phyloP scores from a whole-genome alignment of 1,140 invertebrate species.

The Lucilia sericata region DNA sequence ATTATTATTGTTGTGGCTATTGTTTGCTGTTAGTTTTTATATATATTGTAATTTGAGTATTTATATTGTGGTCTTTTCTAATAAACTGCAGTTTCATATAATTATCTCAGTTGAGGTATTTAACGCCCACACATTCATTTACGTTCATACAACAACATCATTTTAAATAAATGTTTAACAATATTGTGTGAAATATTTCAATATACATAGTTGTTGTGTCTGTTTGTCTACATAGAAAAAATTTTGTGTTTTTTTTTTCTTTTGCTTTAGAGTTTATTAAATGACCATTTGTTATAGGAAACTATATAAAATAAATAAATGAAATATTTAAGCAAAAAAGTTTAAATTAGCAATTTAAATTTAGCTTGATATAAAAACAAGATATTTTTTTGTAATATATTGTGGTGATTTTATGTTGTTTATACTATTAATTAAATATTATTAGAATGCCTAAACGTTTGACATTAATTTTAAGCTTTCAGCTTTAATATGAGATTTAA shows the following conservation, averaged over 20 bases:
- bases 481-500: not conserved
- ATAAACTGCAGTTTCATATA: not conserved
- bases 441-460: not conserved
- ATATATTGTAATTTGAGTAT: not conserved
- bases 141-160: too few relatives aligned
- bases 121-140: conserved; percentile 25
- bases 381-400: not conserved
- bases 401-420: not conserved
- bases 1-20: conserved; percentile 16
- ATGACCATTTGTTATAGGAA: conserved; percentile 26
- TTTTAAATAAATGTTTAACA: not conserved
- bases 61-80: not conserved
- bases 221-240: not conserved
- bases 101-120: conserved; percentile 32
- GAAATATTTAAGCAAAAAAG: not conserved
- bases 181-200: conserved; percentile 27
- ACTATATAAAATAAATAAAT: not conserved
- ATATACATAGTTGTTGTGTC: not conserved
- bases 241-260: too few relatives aligned
- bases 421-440: not conserved
- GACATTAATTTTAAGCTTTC: not conserved
- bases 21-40: conserved; percentile 6
- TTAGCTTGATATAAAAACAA: not conserved
- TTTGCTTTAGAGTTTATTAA: conserved; percentile 24
- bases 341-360: conserved; percentile 32